Base-by-base conservation (phyloP, 2,113 vertebrate genomes). In the Erinaceus europaeus region DNA sequence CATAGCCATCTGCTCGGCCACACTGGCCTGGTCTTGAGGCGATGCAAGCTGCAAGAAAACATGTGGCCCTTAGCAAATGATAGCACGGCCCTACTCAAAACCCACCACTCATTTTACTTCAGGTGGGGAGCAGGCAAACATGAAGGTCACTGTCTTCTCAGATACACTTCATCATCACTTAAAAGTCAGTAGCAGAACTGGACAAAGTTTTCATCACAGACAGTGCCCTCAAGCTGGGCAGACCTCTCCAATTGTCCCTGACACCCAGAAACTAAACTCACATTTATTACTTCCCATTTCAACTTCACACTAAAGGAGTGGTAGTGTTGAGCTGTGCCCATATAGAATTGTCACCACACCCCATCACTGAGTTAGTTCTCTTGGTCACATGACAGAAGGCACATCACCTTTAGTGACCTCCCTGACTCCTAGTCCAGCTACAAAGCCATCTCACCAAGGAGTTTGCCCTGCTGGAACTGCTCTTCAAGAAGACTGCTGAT, bases 381-480 rank as follows among this genome's bases (percentile, higher is more conserved):
- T 9, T 25, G 21, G 8, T 25, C 53, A 4, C 18, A 55, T 53
- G 52, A 53, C 4, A 20, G 27, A 55, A 25, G 50, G 50, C 50
- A 20, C 50, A 52, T 4, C 50, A 52, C 9, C 20, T 13, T 52
- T 52, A 52, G 50, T n/a, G n/a, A n/a, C n/a, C n/a, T 9, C 50
- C 50, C 50, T 52, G 50, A 50, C 6, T 18, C 48, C 6, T 50
- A 50, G 20, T 18, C 48, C 1, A 23, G 29, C n/a, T n/a, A n/a
- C n/a, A n/a, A n/a, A n/a, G n/a, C 17, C n/a, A 13, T 15, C 98
- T 98, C 81, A 99, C 99, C 99, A 5, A 99, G 99, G 20, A 99
- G 97, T 76, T 99, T 99, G 87, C 99, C 99, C 96, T 99, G 99
- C 96, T 97, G 97, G 96, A 99, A 99, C 96, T 99, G 99, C 78